These are phyloP conservation scores for Sinosuthora webbiana DNA, from an alignment of 2,113 vertebrate genomes.

Conservation along the genomic window DNA sequence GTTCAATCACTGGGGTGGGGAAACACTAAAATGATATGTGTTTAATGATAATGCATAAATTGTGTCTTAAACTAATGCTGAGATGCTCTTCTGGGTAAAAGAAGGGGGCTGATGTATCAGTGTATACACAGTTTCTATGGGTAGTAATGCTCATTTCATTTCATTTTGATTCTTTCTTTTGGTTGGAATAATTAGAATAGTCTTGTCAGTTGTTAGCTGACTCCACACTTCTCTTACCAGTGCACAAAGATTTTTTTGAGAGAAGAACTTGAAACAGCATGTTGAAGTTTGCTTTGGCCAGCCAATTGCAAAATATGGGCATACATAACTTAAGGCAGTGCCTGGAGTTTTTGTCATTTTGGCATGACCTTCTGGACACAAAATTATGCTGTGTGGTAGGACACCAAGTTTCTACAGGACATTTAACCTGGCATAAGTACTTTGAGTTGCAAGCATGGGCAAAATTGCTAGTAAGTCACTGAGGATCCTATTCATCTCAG, in stretches of 20 bases:
- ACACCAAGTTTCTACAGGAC: background rate
- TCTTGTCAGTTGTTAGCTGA: background rate
- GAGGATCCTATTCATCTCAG: background rate
- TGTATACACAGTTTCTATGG: background rate
- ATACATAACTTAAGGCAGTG: background rate
- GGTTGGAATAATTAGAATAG: background rate
- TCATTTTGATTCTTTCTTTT: background rate
- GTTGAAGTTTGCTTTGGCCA: background rate
- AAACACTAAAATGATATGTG: background rate
- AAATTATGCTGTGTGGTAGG: background rate
- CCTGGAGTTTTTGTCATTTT: background rate
- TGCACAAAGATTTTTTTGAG: background rate
- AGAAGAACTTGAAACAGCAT: background rate
- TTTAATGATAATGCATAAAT: background rate
- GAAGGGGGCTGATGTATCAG: background rate
- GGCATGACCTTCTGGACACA: background rate
- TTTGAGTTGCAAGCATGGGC: background rate
- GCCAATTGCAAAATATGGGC: rapidly evolving
- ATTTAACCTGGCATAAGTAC: background rate
- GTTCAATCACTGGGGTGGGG: background rate
- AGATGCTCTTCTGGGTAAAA: background rate
- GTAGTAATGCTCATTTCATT: background rate
- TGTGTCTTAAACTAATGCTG: background rate
- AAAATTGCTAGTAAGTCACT: background rate
- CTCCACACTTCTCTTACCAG: background rate